A percentile compares a stretch with the other conserved stretches of the same genome.
Conservation (phyloP, 2,797 vertebrate genomes). For the Cheirogaleus major region DNA sequence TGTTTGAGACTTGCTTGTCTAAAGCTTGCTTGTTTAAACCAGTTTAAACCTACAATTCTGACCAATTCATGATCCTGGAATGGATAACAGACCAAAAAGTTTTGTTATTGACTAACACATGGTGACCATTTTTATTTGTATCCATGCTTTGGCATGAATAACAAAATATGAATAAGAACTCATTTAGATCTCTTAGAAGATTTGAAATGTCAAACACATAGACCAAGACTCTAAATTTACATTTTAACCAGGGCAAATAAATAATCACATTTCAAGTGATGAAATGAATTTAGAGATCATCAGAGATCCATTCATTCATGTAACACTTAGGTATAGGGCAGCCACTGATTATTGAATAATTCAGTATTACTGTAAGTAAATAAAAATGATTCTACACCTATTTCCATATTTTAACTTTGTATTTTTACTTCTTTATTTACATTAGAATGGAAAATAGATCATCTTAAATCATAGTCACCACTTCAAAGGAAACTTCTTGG, state of each 20-base stretch:
- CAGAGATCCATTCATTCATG: background rate
- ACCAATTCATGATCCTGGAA: background rate
- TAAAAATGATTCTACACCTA: conserved; percentile 16
- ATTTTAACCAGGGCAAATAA: conserved; percentile 36
- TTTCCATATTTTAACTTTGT: background rate
- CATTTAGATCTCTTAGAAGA: conserved; percentile 27
- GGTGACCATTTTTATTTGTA: conserved; percentile 15
- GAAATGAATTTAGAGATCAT: conserved; percentile 20
- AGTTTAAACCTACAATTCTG: background rate
- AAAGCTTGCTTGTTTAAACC: too few relatives aligned
- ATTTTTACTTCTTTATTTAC: conserved; percentile 39
- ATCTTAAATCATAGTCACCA: background rate
- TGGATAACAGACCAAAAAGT: background rate
- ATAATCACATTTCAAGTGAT: conserved; percentile 4
- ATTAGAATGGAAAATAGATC: background rate
- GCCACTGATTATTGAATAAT: background rate
- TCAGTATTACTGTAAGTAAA: background rate
- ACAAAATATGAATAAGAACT: background rate
- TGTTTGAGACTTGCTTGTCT: background rate
- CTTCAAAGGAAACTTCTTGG: conserved; percentile 31
- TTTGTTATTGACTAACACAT: background rate
- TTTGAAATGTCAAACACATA: conserved; percentile 34
- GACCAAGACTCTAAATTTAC: conserved; percentile 39
- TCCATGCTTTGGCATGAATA: background rate
- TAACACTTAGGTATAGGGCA: background rate